Base-by-base conservation (phyloP, 1,140 invertebrate species). In the Trialeurodes vaporariorum region DNA sequence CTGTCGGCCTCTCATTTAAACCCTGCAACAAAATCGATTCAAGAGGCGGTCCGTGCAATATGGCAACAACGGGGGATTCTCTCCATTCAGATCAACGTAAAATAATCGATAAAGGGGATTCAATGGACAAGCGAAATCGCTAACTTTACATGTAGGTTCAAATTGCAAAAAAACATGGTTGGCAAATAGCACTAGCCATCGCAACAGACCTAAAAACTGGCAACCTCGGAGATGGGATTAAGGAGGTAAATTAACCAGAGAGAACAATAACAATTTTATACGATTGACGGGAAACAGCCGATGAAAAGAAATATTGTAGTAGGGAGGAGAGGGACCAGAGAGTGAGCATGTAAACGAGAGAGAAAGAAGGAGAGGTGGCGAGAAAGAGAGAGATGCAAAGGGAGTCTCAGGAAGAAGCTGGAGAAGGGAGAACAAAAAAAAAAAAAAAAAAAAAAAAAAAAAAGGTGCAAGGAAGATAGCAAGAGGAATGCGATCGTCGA, bases 251-350 rank as follows among this genome's bases (percentile, higher is more conserved):
- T 49, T 49, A 49, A 49, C 34, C 34, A 49, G 17, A 49, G n/a
- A n/a, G 34, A 49, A 49, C 34, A 49, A 49, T 49, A 49, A 49
- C 34, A 49, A 49, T 49, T 49, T 49, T 49, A 49, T 49, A 49
- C 34, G 34, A 49, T 49, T 49, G 34, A 49, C 34, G 34, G 34
- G 34, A 49, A 49, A 49, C n/a, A n/a, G 34, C 5, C 34, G 34
- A 49, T 49, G 34, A 49, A 49, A 49, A 49, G 34, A 49, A 49
- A 49, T 17, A 49, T 9, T 17, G 34, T 5, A 49, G 34, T 9
- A 17, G 34, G n/a, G n/a, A n/a, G n/a, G 34, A 17, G 34, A 49
- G 34, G 5, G 34, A 49, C 34, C 5, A 49, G 34, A 49, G 34
- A 17, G 34, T 5, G 34, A 49, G 34, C 34, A 17, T 49, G 34